Conservation (phyloP, 2,888 invertebrate species). For the Timandra comae region DNA sequence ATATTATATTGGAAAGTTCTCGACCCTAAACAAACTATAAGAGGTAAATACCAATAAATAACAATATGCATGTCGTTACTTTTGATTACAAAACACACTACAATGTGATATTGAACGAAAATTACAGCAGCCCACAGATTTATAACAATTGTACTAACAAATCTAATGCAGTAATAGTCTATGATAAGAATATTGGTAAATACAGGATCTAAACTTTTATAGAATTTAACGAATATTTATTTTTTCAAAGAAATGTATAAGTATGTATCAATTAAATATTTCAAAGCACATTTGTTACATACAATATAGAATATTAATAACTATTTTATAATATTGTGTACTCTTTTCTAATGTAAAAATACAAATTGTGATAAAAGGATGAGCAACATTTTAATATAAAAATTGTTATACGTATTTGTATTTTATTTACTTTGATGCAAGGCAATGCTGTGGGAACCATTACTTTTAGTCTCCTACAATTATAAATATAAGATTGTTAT, state of each 20-base stretch:
- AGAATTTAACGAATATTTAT: no score
- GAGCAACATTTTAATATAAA: constrained; percentile 14
- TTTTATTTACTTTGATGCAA: no score
- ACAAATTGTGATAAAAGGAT: constrained; percentile 12
- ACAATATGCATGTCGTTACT: constrained; percentile 44
- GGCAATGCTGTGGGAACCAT: no score
- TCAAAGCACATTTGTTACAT: no score
- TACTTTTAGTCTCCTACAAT: no score
- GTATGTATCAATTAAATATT: no score
- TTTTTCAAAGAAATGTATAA: no score
- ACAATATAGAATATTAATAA: constrained; percentile 9
- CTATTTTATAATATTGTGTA: constrained; percentile 7
- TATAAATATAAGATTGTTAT: no score
- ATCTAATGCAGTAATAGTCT: no score
- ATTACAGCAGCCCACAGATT: not conserved
- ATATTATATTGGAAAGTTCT: constrained; percentile 59
- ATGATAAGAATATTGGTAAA: no score
- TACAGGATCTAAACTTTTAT: no score
- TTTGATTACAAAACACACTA: constrained; percentile 30
- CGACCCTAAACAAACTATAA: constrained; percentile 51
- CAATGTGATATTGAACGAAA: constrained; percentile 29
- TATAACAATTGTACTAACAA: no score
- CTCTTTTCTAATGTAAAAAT: constrained; percentile 9
- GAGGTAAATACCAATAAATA: constrained; percentile 62
- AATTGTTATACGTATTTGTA: constrained; percentile 5